Percentiles rank a stretch among this genome's conserved stretches.
Evolutionary conservation across 1,140 invertebrate species (phyloP).

Genomic region (Brachionus paranguensis): DNA sequence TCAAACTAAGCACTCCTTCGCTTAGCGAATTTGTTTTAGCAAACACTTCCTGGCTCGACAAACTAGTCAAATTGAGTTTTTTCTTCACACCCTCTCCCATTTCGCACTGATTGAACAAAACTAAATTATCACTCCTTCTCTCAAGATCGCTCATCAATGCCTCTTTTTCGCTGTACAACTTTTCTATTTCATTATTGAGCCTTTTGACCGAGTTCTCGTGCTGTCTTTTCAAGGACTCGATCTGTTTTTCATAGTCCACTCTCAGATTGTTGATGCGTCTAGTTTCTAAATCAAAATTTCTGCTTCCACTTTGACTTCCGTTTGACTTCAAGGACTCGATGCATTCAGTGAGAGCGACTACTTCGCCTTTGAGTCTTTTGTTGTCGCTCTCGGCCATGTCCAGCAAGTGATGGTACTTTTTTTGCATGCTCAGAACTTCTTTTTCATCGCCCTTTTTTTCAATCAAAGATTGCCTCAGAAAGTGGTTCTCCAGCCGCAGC

Average conservation of each 20-base stretch:
- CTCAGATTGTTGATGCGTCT: neutral
- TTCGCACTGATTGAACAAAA: neutral
- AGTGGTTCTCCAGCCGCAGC: slow-evolving; percentile 3
- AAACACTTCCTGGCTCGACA: neutral
- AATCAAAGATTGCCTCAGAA: neutral
- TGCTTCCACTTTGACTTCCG: neutral
- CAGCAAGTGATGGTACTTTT: slow-evolving; percentile 21
- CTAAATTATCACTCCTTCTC: neutral
- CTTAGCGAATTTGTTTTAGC: neutral
- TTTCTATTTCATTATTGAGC: slow-evolving; percentile 33
- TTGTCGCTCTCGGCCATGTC: slow-evolving; percentile 8
- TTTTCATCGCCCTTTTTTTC: slow-evolving; percentile 39
- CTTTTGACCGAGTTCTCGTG: neutral
- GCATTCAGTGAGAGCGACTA: neutral
- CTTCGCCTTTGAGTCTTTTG: slow-evolving; percentile 23
- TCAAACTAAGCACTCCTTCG: neutral
- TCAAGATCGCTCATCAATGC: neutral
- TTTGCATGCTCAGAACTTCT: slow-evolving; percentile 20
- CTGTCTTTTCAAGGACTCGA: neutral
- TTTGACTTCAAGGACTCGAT: slow-evolving; percentile 2
- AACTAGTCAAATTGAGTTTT: neutral
- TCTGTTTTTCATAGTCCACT: slow-evolving; percentile 19
- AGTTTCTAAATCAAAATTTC: neutral
- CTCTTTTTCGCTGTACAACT: slow-evolving; percentile 14
- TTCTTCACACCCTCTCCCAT: neutral